A percentile compares a stretch with the other conserved stretches of the same genome.
Evolutionary conservation across 2,888 invertebrate genomes (phyloP).

Genomic region (Archaeoteleia sp.): DNA sequence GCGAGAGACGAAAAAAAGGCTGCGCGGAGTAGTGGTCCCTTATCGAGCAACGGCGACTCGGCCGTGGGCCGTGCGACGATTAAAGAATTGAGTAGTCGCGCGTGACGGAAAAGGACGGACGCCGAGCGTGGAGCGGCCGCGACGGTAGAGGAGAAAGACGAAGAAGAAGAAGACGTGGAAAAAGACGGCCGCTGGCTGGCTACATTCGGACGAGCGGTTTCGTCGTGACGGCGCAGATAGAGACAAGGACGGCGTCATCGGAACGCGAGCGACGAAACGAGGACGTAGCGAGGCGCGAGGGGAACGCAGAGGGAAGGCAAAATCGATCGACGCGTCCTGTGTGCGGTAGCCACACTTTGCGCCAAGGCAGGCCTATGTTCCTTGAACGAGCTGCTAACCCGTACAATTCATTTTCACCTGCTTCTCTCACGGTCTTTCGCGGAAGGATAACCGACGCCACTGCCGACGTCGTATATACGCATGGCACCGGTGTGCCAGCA

Average conservation of each 20-base stretch:
- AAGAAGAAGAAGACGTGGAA: conserved; percentile 4
- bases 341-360: conserved; percentile 59
- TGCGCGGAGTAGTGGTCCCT: conserved; percentile 17
- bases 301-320: conserved; percentile 32
- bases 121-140: conserved; percentile 9
- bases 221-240: conserved; percentile 41
- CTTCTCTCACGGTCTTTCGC: conserved; percentile 56
- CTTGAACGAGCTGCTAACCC: conserved; percentile 60
- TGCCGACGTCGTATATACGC: too few relatives aligned
- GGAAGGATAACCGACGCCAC: too few relatives aligned
- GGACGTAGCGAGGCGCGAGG: conserved; percentile 13
- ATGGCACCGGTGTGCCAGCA: background rate
- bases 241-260: conserved; percentile 32
- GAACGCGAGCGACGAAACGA: conserved; percentile 19
- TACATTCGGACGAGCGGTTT: conserved; percentile 46
- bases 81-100: conserved; percentile 55
- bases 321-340: conserved; percentile 66
- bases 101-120: conserved; percentile 44
- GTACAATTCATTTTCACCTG: conserved; percentile 71
- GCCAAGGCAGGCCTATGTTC: conserved; percentile 54
- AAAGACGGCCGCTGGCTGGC: conserved; percentile 1
- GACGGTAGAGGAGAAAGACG: conserved; percentile 8
- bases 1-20: conserved; percentile 32
- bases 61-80: conserved; percentile 52
- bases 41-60: conserved; percentile 44